Evolutionary conservation across 2,888 invertebrate species (phyloP).

Genomic region (Caenorhabditis sp.): DNA sequence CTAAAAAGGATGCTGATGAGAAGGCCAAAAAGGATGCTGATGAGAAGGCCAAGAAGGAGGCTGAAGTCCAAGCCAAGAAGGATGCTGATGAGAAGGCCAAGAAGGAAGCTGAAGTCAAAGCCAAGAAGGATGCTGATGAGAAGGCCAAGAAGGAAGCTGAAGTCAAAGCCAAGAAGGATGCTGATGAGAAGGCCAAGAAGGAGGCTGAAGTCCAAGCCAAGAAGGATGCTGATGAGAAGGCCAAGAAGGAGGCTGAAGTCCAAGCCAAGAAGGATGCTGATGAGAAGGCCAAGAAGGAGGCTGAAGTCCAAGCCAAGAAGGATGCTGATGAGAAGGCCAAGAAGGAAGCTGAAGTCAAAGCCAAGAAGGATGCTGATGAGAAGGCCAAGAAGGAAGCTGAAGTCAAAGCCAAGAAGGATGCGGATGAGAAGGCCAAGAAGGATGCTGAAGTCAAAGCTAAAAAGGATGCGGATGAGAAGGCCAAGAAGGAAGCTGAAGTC

Average conservation of each 20-base stretch:
- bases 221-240: slow-evolving; percentile 5
- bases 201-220: slow-evolving; percentile 7
- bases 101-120: slow-evolving; percentile 7
- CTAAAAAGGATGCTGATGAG: neutral
- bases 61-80: neutral
- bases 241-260: slow-evolving; percentile 3
- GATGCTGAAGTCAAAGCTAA: too few relatives aligned
- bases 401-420: neutral
- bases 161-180: neutral
- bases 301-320: too few relatives aligned
- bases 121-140: neutral
- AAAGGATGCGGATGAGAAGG: slow-evolving; percentile 16
- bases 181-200: slow-evolving; percentile 11
- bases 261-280: slow-evolving; percentile 11
- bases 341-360: slow-evolving; percentile 6
- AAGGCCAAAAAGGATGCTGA: neutral
- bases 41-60: neutral
- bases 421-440: neutral
- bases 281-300: slow-evolving; percentile 15
- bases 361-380: slow-evolving; percentile 16
- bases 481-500: slow-evolving; percentile 13
- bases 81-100: slow-evolving; percentile 10
- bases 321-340: slow-evolving; percentile 3
- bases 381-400: neutral
- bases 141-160: neutral